phyloP scores from a whole-genome alignment of 37 sponge, comb jelly and placozoan genomes.

The Axinella damicornis region DNA sequence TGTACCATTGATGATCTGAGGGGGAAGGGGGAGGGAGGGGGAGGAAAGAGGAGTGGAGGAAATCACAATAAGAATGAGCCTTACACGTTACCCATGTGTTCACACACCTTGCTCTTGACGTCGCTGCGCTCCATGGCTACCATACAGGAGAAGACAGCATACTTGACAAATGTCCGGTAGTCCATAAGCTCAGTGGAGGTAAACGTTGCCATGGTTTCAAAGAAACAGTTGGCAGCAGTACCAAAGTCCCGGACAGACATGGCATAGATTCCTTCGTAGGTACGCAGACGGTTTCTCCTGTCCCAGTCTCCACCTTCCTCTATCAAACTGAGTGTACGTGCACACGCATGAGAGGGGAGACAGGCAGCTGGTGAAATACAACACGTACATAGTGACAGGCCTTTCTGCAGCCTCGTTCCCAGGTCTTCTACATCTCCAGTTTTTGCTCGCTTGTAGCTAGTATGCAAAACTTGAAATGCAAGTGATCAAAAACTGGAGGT shows the following conservation, averaged over 20 bases:
- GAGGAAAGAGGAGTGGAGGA: no score
- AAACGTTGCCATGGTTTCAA: constrained; percentile 97
- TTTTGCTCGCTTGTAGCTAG: no score
- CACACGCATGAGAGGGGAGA: no score
- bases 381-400: no score
- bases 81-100: neutral
- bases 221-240: constrained; percentile 89
- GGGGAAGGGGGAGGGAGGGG: neutral
- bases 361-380: no score
- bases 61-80: neutral
- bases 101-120: constrained; percentile 88
- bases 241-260: constrained; percentile 92
- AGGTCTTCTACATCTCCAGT: no score
- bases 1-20: constrained; percentile 89
- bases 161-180: constrained; percentile 89
- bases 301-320: constrained; percentile 99
- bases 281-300: constrained; percentile 93
- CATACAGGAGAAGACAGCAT: constrained; percentile 89
- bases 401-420: no score
- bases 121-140: constrained; percentile 87
- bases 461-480: no score
- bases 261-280: constrained; percentile 92
- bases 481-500: no score
- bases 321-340: constrained; percentile 78
- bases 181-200: constrained; percentile 96